Evolutionary conservation across 2,113 vertebrate species (phyloP), one percentile per base, ranked within the genome.

Genomic region (Rhizomys pruinosus): DNA sequence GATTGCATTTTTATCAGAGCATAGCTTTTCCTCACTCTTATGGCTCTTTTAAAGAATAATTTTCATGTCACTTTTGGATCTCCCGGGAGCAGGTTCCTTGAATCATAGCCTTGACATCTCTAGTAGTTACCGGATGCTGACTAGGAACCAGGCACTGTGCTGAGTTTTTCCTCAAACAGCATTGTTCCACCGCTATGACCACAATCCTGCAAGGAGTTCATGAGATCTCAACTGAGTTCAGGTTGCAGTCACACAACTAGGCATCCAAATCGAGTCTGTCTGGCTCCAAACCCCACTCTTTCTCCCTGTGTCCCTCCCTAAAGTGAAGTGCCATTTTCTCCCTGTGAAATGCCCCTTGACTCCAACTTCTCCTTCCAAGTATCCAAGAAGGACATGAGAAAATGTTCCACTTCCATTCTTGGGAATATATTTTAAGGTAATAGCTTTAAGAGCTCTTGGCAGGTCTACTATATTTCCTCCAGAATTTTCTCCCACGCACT

Each of bases 1-100:
- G 29, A 39, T 61, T 55, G 39, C 27, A 39, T 92, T 90, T n/a
- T 94, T 88, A 61, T 84, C 72, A 82, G 74, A 94, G 80, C 16
- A 73, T 20, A 78, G 77, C 19, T 73, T 77, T 85, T 89, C 55
- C 20, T 89, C 39, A 64, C n/a, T 39, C 7, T 52, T 42, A 15
- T 47, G 29, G 69, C 69, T 71, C 34, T 76, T 92, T 80, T 42
- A 55, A 95, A 69, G 34, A 57, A 27, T 37, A 61, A 80, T 52
- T 93, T 92, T 88, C 69, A 27, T 22, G 10, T 76, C 59, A 71
- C 64, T 92, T 90, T 69, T 20, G 64, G 44, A 87, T 77, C 76
- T 78, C 27, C 22, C 59, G 34, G 12, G 66, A 86, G 11, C 22
- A 61, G 22, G 44, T 4, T 57, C 44, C 39, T 94, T 76, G 55